Base-by-base conservation (phyloP, 1,140 invertebrate species). In the Plectus sambesii region DNA sequence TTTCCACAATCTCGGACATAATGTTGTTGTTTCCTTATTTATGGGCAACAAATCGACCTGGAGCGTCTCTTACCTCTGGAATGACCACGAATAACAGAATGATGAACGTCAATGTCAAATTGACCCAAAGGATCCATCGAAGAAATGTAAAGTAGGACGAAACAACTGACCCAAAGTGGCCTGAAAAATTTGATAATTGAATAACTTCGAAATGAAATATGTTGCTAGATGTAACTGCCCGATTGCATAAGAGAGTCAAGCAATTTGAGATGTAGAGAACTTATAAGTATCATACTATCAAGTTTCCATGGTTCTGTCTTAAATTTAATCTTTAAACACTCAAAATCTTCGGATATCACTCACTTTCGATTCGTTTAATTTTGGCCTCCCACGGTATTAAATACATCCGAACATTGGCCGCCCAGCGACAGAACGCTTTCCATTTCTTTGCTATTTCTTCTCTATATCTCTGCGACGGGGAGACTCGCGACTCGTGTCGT, bases 61-160 rank as follows among this genome's bases (percentile, higher is more conserved):
- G n/a, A n/a, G n/a, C n/a, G n/a, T n/a, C n/a, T n/a, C n/a, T 73
- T 75, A 92, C 87, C 79, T 96, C 89, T 3, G 92, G 92, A 33
- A 92, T 76, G 15, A 87, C 82, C 1, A 96, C 82, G 67, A 97
- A 94, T 12, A 82, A 80, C 12, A 82, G 75, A 5, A 93, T 75
- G 15, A 84, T 78, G 19, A 82, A 75, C 0, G 84, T 81, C 55
- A 92, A 87, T 49, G 88, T 83, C 30, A 89, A 75, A 70, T 94
- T 96, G 26, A 94, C 82, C 82, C 87, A 93, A 72, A 96, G 87
- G 5, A 97, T 75, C 90, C 90, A 97, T 37, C 90, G 77, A 0
- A 96, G 76, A 70, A 97, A 97, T 12, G 82, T 88, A 70, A 97
- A 97, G 72, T 96, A 96, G 0, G 90, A 96, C 0, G 90, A 88